Evolutionary conservation across 2,888 invertebrate species (phyloP).

Genomic region (Thereva unica): DNA sequence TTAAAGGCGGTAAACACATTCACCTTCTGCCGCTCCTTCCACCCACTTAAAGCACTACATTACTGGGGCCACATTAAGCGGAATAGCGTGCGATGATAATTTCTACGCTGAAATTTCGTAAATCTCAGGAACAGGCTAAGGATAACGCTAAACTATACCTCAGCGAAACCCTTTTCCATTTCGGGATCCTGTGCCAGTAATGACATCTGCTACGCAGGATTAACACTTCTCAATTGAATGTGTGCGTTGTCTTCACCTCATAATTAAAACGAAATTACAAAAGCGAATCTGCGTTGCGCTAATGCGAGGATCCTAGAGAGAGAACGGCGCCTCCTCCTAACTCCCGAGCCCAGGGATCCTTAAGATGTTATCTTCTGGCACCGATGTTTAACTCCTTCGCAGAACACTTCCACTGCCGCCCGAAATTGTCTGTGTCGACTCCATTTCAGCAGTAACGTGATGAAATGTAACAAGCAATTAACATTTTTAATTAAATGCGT

Average conservation of each 20-base stretch:
- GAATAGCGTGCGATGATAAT: no score
- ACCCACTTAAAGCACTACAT: no score
- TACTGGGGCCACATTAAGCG: no score
- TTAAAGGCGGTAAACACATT: no score
- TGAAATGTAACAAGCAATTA: slow-evolving; percentile 26
- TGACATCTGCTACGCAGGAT: slow-evolving; percentile 17
- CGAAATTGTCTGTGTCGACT: background rate
- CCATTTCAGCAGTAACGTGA: slow-evolving; percentile 16
- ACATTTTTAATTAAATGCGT: slow-evolving; percentile 34
- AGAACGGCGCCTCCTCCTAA: no score
- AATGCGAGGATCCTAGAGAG: no score
- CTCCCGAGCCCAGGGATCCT: no score
- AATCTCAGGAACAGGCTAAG: no score
- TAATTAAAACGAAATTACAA: slow-evolving; percentile 34
- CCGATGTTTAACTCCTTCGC: background rate
- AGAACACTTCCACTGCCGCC: background rate
- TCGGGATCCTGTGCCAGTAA: background rate
- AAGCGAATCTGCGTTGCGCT: background rate
- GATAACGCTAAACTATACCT: no score
- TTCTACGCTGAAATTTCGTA: no score
- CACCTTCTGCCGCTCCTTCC: no score
- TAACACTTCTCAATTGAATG: slow-evolving; percentile 16
- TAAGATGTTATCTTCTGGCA: background rate
- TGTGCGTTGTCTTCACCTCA: slow-evolving; percentile 28
- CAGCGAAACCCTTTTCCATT: no score